These are phyloP conservation scores for Nyctibius bracteatus DNA, from an alignment of 2,113 vertebrate species.

Conservation along the genomic window DNA sequence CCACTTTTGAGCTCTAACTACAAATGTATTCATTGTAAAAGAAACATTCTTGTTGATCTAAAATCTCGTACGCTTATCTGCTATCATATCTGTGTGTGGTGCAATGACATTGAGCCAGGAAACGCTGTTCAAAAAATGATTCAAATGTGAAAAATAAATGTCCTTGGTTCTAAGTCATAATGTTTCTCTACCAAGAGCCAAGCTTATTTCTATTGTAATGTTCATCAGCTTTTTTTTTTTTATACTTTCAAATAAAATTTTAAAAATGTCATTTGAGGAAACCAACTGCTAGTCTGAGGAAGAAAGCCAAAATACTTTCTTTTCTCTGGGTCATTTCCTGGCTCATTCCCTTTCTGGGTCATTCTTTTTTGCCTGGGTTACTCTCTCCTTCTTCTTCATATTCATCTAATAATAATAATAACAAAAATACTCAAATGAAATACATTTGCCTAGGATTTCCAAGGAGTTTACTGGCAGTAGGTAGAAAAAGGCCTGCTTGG, in stretches of 20 bases:
- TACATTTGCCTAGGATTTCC: background rate
- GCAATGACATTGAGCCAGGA: background rate
- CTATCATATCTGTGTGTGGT: background rate
- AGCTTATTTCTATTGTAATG: background rate
- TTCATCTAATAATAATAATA: background rate
- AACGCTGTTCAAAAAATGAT: constrained; percentile 15
- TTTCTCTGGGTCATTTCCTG: constrained; percentile 12
- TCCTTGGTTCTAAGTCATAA: background rate
- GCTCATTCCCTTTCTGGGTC: background rate
- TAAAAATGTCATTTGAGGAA: background rate
- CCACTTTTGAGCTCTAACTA: constrained; percentile 9
- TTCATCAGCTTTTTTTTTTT: background rate
- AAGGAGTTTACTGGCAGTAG: background rate
- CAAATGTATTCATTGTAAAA: constrained; percentile 4
- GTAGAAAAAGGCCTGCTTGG: background rate
- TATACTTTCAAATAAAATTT: background rate
- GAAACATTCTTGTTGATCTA: constrained; percentile 3
- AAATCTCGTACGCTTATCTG: background rate
- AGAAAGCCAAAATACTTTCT: background rate
- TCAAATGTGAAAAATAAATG: constrained; percentile 24
- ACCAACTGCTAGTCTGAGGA: background rate
- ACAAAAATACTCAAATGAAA: background rate
- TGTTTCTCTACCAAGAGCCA: background rate
- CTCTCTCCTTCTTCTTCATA: background rate
- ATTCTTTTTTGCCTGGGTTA: background rate